Base-by-base conservation (phyloP, 1,140 invertebrate species). In the Heliothis subflexa region DNA sequence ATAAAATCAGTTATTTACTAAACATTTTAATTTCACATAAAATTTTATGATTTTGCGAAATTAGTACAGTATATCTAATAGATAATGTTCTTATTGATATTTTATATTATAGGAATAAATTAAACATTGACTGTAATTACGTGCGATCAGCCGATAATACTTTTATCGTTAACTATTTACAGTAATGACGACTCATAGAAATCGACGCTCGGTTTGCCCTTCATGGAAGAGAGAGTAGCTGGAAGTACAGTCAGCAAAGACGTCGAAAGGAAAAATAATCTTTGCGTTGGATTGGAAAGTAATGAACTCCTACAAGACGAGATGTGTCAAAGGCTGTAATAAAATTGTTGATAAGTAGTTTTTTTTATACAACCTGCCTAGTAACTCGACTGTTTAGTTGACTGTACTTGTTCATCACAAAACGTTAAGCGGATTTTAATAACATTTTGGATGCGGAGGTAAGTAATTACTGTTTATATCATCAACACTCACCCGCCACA, bases 381-480 rank as follows among this genome's bases (percentile, higher is more conserved):
- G 33, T 40, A 40, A 40, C 33, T 40, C 5, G 0, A 7, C 33
- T 40, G 33, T 40, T 40, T 40, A 40, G 33, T 40, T 40, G 33
- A 40, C 33, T 40, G 21, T 50, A 64, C 13, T 54, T 55, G 61
- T 33, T 68, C 50, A 77, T 75, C 62, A 66, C 21, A 40, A 5
- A 47, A 68, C 82, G 88, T 89, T 93, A 93, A 94, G 89, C 87
- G 88, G 81, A 91, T 93, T 94, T 94, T 94, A 93, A 94, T 93
- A 94, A 93, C 91, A 88, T 90, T 93, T 93, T 70, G 86, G 83
- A 86, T 82, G 85, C 85, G 66, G 84, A 90, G 83, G 87, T 85
- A 85, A 82, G 89, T 93, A 94, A 93, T 94, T 93, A 92, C 88
- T 91, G 88, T 92, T 91, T 90, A 91, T 91, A 88, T 90, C 89